A percentile compares a stretch with the other conserved stretches of the same genome.
Evolutionary conservation across 1,140 invertebrate species (phyloP).

Genomic region (Megalonaias nervosa): DNA sequence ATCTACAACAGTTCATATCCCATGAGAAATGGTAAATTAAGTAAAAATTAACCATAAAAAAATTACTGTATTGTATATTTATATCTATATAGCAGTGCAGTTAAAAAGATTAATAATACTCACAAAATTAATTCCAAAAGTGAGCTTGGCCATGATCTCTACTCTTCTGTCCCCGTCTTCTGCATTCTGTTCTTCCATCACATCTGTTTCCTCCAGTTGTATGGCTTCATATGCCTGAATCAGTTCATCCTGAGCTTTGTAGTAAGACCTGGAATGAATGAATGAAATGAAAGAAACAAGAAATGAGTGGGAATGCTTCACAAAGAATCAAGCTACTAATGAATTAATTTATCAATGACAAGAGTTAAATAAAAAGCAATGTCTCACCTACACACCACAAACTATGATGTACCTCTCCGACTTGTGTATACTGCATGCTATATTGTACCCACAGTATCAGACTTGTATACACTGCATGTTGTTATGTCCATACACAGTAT

Average conservation of each 20-base stretch:
- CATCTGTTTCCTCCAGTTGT: slow-evolving; percentile 41
- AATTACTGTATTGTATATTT: background rate
- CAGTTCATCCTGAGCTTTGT: slow-evolving; percentile 67
- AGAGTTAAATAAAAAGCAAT: background rate
- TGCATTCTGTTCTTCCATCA: slow-evolving; percentile 18
- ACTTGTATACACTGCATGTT: too few relatives aligned
- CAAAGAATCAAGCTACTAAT: background rate
- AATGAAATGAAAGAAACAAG: background rate
- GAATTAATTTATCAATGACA: background rate
- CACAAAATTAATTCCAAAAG: slow-evolving; percentile 53
- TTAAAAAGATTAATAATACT: slow-evolving; percentile 8
- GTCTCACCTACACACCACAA: background rate
- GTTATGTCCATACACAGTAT: too few relatives aligned
- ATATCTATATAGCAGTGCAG: background rate
- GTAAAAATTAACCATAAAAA: background rate
- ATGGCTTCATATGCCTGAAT: slow-evolving; percentile 65
- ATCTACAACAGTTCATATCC: too few relatives aligned
- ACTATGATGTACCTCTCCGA: background rate
- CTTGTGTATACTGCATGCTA: background rate
- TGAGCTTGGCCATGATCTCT: slow-evolving; percentile 43
- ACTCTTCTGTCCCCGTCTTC: slow-evolving; percentile 20
- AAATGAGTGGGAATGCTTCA: background rate
- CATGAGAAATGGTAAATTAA: background rate
- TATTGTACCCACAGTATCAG: too few relatives aligned
- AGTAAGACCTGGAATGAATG: slow-evolving; percentile 53